A percentile compares a stretch with the other conserved stretches of the same genome.
phyloP scores from a whole-genome alignment of 2,888 invertebrate species.

The Habroteleia sp. region DNA sequence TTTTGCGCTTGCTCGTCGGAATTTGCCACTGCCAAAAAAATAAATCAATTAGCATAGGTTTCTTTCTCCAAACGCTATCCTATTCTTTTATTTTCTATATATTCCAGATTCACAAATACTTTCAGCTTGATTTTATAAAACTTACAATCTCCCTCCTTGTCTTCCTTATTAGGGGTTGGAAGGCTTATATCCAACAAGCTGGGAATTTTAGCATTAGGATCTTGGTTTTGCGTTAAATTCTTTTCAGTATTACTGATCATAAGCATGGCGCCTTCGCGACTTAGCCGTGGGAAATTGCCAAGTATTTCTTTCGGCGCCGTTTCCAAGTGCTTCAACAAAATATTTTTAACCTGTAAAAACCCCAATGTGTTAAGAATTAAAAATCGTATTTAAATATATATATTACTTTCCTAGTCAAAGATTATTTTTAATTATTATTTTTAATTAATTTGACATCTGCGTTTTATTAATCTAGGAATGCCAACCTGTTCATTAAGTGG shows the following conservation, averaged over 20 bases:
- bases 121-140: no score
- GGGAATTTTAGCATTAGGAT: constrained; percentile 75
- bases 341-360: constrained; percentile 77
- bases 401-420: no score
- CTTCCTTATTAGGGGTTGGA: constrained; percentile 69
- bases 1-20: constrained; percentile 68
- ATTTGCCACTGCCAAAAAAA: constrained; percentile 10
- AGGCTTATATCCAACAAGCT: constrained; percentile 80
- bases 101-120: no score
- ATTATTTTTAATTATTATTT: background rate
- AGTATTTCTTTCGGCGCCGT: constrained; percentile 95
- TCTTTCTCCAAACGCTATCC: no score
- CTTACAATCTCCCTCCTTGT: constrained; percentile 76
- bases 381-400: no score
- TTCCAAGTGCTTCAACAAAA: constrained; percentile 88
- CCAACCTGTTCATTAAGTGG: constrained; percentile 92
- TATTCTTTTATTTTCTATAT: no score
- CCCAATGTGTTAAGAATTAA: no score
- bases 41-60: no score
- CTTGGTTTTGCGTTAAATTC: constrained; percentile 73
- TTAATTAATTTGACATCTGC: background rate
- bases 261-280: constrained; percentile 87
- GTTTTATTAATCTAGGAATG: no score
- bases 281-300: constrained; percentile 93
- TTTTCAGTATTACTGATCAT: constrained; percentile 81